Conservation (phyloP, 1,140 invertebrate genomes). For the Lepidurus apus region DNA sequence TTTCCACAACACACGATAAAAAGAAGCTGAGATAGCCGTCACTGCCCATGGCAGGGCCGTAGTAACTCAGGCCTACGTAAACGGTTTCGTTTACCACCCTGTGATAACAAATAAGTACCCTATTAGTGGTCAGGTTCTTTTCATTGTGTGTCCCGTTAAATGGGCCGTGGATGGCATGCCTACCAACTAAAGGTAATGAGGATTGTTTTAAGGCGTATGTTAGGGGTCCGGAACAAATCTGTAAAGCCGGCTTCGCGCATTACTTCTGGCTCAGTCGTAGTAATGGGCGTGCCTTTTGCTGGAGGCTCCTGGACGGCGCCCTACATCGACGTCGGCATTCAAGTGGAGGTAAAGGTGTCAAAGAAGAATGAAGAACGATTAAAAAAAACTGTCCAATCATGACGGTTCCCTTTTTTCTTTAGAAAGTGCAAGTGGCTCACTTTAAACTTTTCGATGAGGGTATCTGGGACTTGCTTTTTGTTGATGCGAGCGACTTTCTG, state of each 20-base stretch:
- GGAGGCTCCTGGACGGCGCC: constrained; percentile 1
- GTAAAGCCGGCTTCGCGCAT: constrained; percentile 32
- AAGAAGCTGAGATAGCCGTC: constrained; percentile 38
- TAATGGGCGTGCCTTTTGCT: constrained; percentile 3
- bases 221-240: constrained; percentile 40
- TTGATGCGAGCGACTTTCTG: constrained; percentile 41
- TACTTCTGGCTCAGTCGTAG: background rate
- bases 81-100: constrained; percentile 37
- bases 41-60: constrained; percentile 32
- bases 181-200: constrained; percentile 42
- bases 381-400: background rate
- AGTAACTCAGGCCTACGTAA: constrained; percentile 36
- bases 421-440: constrained; percentile 25
- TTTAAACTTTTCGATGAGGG: constrained; percentile 33
- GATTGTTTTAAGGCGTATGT: constrained; percentile 40
- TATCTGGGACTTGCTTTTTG: constrained; percentile 34
- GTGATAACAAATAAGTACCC: constrained; percentile 14
- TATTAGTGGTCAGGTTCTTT: background rate
- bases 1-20: constrained; percentile 39
- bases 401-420: constrained; percentile 17
- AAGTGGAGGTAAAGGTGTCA: constrained; percentile 36
- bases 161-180: background rate
- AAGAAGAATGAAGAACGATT: constrained; percentile 34
- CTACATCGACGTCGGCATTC: constrained; percentile 33
- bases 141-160: background rate